Base-by-base conservation (phyloP, 2,797 vertebrate genomes). In the Sebastes dallii region DNA sequence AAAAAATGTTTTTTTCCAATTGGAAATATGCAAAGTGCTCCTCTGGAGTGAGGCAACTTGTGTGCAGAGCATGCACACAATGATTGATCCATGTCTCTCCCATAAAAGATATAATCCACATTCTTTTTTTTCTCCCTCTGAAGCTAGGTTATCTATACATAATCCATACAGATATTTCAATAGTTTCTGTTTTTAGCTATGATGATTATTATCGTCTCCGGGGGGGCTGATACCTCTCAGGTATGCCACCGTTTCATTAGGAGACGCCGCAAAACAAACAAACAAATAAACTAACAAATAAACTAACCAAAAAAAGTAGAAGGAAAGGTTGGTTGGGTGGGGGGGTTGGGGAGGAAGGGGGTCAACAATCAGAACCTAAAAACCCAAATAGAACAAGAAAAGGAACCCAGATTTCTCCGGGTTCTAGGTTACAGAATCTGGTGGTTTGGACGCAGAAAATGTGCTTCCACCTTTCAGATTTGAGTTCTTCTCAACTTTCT, bases 171-270 rank as follows among this genome's bases (percentile, higher is more conserved):
- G 89, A 93, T 91, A 92, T 91, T 91, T 92, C 72, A 89, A 91
- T 91, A 92, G 85, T 86, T 89, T 91, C 85, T 91, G 85, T 89
- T 90, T 86, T 92, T 82, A 84, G 84, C 85, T 85, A 86, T 88
- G 89, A 83, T 86, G 87, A 93, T 95, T 89, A 95, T 96, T 96
- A 96, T 95, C 95, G 96, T 96, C 96, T 96, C 95, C 93, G 4
- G 90, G 87, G 90, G 87, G 90, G 89, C 90, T 59, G 13, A 88
- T 74, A 94, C 95, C 95, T 95, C 92, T 95, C 81, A 96, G 95
- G 91, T 90, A 89, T 14, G 77, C 88, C 85, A 77, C 92, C 90
- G 16, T 85, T 91, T 92, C 72, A 82, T 86, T 22, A 78, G 81
- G 93, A 96, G 95, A 96, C 95, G 93, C 93, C 91, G 94, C 87